phyloP scores from a whole-genome alignment of 1,140 invertebrate species.

The Philopotamus ludificatus region DNA sequence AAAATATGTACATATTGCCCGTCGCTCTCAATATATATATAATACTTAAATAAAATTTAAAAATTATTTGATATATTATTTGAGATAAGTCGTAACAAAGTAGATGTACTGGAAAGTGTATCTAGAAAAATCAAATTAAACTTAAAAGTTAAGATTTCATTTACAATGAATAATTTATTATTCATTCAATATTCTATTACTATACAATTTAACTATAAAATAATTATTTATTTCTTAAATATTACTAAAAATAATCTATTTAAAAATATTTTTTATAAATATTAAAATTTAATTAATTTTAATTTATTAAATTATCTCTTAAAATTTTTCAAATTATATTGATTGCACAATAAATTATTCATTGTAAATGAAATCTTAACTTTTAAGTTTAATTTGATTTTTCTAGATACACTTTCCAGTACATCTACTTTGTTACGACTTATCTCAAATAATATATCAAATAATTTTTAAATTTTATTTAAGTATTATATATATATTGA shows the following conservation, averaged over 20 bases:
- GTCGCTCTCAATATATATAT: slow-evolving; percentile 64
- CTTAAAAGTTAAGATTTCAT: slow-evolving; percentile 58
- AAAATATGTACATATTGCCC: slow-evolving; percentile 64
- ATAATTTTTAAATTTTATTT: no score
- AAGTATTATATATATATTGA: no score
- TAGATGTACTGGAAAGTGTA: slow-evolving; percentile 67
- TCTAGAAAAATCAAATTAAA: slow-evolving; percentile 59
- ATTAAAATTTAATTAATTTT: slow-evolving; percentile 10
- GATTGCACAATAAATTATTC: slow-evolving; percentile 50
- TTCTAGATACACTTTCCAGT: slow-evolving; percentile 66
- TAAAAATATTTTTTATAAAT: slow-evolving; percentile 46
- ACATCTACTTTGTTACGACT: slow-evolving; percentile 73
- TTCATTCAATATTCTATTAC: slow-evolving; percentile 45
- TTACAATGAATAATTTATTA: slow-evolving; percentile 42
- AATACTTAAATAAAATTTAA: no score
- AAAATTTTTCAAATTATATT: slow-evolving; percentile 50
- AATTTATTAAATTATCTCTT: slow-evolving; percentile 47
- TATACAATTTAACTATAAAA: slow-evolving; percentile 53
- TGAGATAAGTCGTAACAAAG: slow-evolving; percentile 73
- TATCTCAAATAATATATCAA: slow-evolving; percentile 60
- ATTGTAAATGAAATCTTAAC: slow-evolving; percentile 60
- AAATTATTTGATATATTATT: no score
- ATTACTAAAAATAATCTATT: slow-evolving; percentile 49
- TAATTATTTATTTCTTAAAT: slow-evolving; percentile 53
- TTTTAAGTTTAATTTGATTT: slow-evolving; percentile 55